Evolutionary conservation across 2,888 invertebrate species (phyloP).

Genomic region (Empis stercorea): DNA sequence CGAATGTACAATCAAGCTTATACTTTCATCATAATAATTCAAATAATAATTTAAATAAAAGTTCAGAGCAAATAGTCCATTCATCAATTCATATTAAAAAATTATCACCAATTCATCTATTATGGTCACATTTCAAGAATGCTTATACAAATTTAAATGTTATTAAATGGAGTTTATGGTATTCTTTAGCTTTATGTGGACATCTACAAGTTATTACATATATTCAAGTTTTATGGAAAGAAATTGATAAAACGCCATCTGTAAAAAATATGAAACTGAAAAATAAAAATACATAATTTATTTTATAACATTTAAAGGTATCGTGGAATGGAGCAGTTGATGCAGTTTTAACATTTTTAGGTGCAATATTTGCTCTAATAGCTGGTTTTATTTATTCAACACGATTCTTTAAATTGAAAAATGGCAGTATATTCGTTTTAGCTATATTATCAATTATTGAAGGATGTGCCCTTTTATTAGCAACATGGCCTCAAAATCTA

Average conservation of each 20-base stretch:
- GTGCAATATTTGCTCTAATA: slow-evolving; percentile 45
- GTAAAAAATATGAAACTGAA: no score
- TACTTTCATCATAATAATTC: no score
- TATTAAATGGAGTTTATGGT: slow-evolving; percentile 66
- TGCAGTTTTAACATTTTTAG: slow-evolving; percentile 56
- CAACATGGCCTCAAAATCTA: slow-evolving; percentile 45
- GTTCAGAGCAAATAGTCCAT: slow-evolving; percentile 47
- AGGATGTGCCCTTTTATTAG: slow-evolving; percentile 43
- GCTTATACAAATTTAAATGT: slow-evolving; percentile 49
- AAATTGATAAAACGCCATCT: slow-evolving; percentile 33
- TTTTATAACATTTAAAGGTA: slow-evolving; percentile 10
- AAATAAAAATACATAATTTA: slow-evolving; percentile 2
- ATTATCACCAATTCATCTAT: slow-evolving; percentile 24
- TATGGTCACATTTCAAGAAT: slow-evolving; percentile 45
- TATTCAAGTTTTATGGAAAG: slow-evolving; percentile 59
- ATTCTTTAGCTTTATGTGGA: slow-evolving; percentile 58
- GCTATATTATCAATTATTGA: slow-evolving; percentile 41
- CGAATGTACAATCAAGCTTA: slow-evolving; percentile 35
- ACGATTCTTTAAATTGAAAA: slow-evolving; percentile 28
- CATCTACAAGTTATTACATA: slow-evolving; percentile 58
- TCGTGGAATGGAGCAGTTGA: slow-evolving; percentile 69
- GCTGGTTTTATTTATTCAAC: slow-evolving; percentile 38
- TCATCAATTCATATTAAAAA: slow-evolving; percentile 9
- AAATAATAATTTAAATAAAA: no score
- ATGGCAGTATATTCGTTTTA: slow-evolving; percentile 32